Evolutionary conservation across 2,888 invertebrate species (phyloP), one percentile per base, ranked within the genome.

Genomic region (Pherbina coryleti): DNA sequence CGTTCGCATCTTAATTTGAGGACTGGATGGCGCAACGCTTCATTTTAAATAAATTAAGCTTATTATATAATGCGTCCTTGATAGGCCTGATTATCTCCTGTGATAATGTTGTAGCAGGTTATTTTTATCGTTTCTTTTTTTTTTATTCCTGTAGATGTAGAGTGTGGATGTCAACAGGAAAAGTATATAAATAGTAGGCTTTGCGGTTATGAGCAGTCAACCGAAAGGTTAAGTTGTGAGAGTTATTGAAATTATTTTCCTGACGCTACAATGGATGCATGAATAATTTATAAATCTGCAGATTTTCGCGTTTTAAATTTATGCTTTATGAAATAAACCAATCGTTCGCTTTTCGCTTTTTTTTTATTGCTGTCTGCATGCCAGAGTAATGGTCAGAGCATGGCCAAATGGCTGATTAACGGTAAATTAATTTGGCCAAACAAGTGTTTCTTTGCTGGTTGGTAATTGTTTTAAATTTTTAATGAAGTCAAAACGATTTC

Each of bases 151-250:
- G 62, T 64, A 51, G 57, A 77, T 57, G 51, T 19, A 25, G 73
- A 31, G 76, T 57, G 51, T 19, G 31, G 73, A 31, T 37, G 76
- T 70, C 71, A 71, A 76, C 37, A 9, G 62, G 44, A 44, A 19
- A 75, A 67, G 66, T 55, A 75, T 67, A 75, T 69, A 25, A 67
- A 55, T 22, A 55, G 57, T 67, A 66, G 34, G 78, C 49, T 64
- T 62, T 71, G 81, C 64, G 78, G 76, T 76, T 77, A 67, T 77
- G 76, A 77, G 77, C 74, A 75, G 76, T 78, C 67, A 74, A 76
- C 76, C 60, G 66, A 78, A 78, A 76, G 78, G 75, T 80, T 79
- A 81, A 44, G 44, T 44, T 67, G 66, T 22, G 25, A 66, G 66
- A 66, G 67, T 75, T 75, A 75, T 75, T 28, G 44, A 53, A n/a